Base-by-base conservation (phyloP, 2,888 invertebrate genomes). In the Eledona agricola region DNA sequence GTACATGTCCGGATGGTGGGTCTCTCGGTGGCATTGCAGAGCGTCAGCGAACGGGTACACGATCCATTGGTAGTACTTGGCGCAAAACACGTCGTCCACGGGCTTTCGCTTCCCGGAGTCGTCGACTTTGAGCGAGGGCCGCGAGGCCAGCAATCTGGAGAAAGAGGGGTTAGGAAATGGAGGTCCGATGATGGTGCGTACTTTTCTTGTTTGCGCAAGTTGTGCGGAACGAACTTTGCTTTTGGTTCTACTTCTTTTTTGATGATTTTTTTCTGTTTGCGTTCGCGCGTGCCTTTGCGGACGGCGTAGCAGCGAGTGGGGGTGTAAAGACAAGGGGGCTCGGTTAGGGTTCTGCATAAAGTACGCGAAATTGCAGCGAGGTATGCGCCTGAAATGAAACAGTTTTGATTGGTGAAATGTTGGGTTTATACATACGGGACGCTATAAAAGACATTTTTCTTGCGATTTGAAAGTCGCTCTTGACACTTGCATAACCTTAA, bases 1-100 rank as follows among this genome's bases (percentile, higher is more conserved):
- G 66, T 85, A 89, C 78, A 94, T 87, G 1, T 88, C 83, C 0
- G 93, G 90, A 72, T 92, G 88, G 72, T 93, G 90, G 0, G 86
- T 85, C 74, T 95, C 91, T 32, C 88, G 81, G 66, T 93, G 90
- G 50, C 84, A 85, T 55, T 83, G 77, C 6, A 96, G 79, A 0
- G 93, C 94, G 65, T 93, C 90, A 7, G 80, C 78, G 1, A 93
- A 83, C 0, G 86, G 75, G 75, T 88, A 89, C 51, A 83, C 76
- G 46, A 78, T 79, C 77, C 81, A 80, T 55, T 80, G 79, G 61
- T 83, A 84, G 66, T 80, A 81, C 58, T 75, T 80, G 0, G 76
- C 69, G 2, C 81, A 70, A 67, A 79, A 88, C 56, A 90, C 84
- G 78, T 93, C 78, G 73, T 90, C 86, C 60, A 76, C 52, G 53